A percentile compares a stretch with the other conserved stretches of the same genome.
phyloP scores from a whole-genome alignment of 2,888 invertebrate species.

The Hoplodrina blanda region DNA sequence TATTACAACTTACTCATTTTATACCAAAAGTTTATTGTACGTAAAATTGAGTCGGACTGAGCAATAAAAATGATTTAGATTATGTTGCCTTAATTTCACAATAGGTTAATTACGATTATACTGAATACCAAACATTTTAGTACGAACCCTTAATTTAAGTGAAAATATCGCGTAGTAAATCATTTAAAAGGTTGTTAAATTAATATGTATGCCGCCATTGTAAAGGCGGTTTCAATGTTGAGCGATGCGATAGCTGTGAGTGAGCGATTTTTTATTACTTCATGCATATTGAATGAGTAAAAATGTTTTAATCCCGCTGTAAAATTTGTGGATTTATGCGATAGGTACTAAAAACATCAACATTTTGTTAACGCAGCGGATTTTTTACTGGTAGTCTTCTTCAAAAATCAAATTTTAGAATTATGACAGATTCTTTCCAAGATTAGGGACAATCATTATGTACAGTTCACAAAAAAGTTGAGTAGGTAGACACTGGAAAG shows the following conservation, averaged over 20 bases:
- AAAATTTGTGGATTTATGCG: conserved; percentile 29
- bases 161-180: conserved; percentile 74
- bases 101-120: conserved; percentile 65
- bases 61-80: conserved; percentile 67
- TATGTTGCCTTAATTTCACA: conserved; percentile 68
- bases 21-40: conserved; percentile 63
- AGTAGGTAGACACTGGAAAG: too few species aligned
- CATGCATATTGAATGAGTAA: conserved; percentile 47
- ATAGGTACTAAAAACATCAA: neutral
- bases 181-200: conserved; percentile 76
- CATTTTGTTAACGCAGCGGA: neutral
- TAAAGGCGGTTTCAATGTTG: conserved; percentile 53
- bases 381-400: too few species aligned
- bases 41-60: conserved; percentile 63
- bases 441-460: too few species aligned
- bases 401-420: too few species aligned
- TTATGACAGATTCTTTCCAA: too few species aligned
- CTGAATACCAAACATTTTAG: conserved; percentile 60
- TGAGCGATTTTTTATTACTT: conserved; percentile 45
- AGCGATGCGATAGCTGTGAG: conserved; percentile 51
- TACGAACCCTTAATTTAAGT: conserved; percentile 67
- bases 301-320: conserved; percentile 31
- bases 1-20: conserved; percentile 50
- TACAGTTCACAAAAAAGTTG: too few species aligned
- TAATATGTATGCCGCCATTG: conserved; percentile 74